Percentiles rank a stretch among this genome's conserved stretches.
Evolutionary conservation across 2,888 invertebrate genomes (phyloP).

Genomic region (Tachina fera): DNA sequence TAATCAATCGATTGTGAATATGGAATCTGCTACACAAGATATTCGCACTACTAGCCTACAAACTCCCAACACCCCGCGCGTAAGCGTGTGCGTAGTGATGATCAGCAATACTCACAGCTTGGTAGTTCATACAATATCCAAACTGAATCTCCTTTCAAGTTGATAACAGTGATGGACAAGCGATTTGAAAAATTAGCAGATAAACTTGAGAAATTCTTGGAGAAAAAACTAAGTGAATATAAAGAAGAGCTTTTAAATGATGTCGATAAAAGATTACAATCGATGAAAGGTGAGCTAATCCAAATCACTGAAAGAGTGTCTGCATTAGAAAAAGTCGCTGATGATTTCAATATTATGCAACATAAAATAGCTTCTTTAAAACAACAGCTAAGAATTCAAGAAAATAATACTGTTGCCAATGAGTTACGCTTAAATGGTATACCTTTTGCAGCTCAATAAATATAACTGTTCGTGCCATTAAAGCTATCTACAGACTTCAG

Average conservation of each 20-base stretch:
- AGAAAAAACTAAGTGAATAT: background rate
- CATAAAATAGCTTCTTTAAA: background rate
- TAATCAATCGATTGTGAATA: too few species aligned
- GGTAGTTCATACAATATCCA: too few species aligned
- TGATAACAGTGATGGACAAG: background rate
- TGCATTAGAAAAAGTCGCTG: background rate
- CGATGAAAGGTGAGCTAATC: background rate
- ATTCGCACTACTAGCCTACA: too few species aligned
- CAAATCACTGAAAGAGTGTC: background rate
- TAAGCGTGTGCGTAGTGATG: too few species aligned
- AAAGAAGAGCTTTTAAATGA: background rate
- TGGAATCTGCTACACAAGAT: too few species aligned
- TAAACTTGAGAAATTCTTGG: background rate
- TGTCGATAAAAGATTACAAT: too few species aligned
- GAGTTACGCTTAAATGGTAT: too few species aligned
- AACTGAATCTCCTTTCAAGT: background rate
- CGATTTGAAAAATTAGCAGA: background rate
- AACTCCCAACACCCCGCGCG: too few species aligned
- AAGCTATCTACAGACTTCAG: background rate
- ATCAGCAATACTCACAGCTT: too few species aligned
- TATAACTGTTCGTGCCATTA: background rate
- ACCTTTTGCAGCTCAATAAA: background rate
- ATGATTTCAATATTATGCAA: background rate
- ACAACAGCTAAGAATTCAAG: background rate
- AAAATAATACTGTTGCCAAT: too few species aligned